A percentile compares a stretch with the other conserved stretches of the same genome.
Evolutionary conservation across 2,888 invertebrate genomes (phyloP).

Genomic region (Himalopsyche tibetana): DNA sequence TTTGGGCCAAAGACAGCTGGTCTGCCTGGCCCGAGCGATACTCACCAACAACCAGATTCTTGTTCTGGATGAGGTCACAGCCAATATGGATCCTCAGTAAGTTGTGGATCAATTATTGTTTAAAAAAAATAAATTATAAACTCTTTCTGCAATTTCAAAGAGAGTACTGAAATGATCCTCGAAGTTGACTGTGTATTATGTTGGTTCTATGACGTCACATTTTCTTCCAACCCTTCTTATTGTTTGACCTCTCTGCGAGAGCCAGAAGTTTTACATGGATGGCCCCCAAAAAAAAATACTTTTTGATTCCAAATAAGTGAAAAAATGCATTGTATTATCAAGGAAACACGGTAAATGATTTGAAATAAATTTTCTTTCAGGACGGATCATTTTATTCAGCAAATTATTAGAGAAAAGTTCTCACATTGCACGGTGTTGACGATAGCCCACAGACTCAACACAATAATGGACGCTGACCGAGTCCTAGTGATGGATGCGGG

Average conservation of each 20-base stretch:
- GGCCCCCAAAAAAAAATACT: too few relatives aligned
- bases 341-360: neutral
- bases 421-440: conserved; percentile 90
- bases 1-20: conserved; percentile 87
- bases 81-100: conserved; percentile 86
- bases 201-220: too few relatives aligned
- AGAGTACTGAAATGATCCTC: too few relatives aligned
- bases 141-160: too few relatives aligned
- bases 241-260: too few relatives aligned
- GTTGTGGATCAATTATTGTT: conserved; percentile 16
- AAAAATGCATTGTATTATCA: too few relatives aligned
- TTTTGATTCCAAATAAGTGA: too few relatives aligned
- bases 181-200: too few relatives aligned
- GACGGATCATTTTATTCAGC: conserved; percentile 90
- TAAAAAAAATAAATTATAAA: neutral
- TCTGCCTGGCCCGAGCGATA: conserved; percentile 88
- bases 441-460: conserved; percentile 90
- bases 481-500: conserved; percentile 86
- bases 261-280: too few relatives aligned
- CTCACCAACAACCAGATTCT: conserved; percentile 84
- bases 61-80: conserved; percentile 89
- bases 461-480: conserved; percentile 88
- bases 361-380: conserved; percentile 68
- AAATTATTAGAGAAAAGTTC: conserved; percentile 88
- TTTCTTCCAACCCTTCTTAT: too few relatives aligned